Conservation (phyloP, 1,140 invertebrate species). For the Drosophila bipectinata region DNA sequence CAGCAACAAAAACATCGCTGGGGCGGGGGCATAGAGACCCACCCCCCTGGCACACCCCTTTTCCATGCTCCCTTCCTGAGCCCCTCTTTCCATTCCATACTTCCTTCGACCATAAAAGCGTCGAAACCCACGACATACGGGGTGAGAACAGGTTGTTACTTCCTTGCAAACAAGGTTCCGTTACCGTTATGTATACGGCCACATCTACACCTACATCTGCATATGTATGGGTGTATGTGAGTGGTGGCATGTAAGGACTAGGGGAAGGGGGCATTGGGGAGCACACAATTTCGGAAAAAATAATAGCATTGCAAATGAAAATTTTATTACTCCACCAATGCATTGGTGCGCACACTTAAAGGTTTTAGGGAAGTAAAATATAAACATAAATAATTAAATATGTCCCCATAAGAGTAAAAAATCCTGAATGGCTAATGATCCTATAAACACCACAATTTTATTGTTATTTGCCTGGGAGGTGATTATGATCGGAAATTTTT, state of each 20-base stretch:
- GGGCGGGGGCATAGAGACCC: conserved; percentile 17
- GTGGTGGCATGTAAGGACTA: background rate
- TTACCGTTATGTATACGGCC: conserved; percentile 71
- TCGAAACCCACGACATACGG: conserved; percentile 53
- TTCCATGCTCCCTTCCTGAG: background rate
- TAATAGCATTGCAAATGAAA: conserved; percentile 44
- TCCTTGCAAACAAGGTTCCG: conserved; percentile 81
- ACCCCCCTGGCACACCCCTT: background rate
- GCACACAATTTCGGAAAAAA: conserved; percentile 36
- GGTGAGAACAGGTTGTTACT: conserved; percentile 81
- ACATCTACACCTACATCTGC: conserved; percentile 38
- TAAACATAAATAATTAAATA: conserved; percentile 44
- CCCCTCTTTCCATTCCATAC: background rate
- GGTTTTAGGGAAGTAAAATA: conserved; percentile 23
- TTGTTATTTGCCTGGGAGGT: background rate
- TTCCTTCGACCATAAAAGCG: conserved; percentile 27
- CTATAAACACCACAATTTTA: background rate
- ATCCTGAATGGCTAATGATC: background rate
- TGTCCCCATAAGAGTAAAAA: conserved; percentile 30
- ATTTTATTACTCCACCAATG: conserved; percentile 41
- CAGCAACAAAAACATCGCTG: conserved; percentile 63
- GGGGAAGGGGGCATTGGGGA: background rate
- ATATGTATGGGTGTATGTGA: conserved; percentile 32
- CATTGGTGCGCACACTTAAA: conserved; percentile 29
- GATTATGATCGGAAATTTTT: background rate